Percentiles rank a stretch among this genome's conserved stretches.
Conservation (phyloP, 1,140 invertebrate genomes). For the Hetaerina americana region DNA sequence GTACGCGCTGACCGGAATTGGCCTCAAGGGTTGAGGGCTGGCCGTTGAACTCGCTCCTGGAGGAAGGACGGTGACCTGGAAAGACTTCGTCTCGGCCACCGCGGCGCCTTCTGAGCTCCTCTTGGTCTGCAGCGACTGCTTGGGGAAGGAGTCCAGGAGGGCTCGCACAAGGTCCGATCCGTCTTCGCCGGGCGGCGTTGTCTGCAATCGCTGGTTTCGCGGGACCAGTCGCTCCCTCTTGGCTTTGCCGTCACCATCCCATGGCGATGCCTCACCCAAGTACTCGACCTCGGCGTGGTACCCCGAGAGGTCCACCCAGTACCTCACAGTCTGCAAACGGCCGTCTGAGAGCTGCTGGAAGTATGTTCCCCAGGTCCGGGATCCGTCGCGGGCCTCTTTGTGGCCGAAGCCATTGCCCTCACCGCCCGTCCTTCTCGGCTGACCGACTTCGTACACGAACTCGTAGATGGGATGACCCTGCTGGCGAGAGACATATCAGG, state of each 20-base stretch:
- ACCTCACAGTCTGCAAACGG: constrained; percentile 18
- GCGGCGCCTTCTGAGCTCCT: no score
- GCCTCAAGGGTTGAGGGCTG: neutral
- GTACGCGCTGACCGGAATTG: neutral
- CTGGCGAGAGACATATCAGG: neutral
- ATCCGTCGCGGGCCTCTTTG: constrained; percentile 15
- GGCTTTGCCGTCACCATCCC: neutral
- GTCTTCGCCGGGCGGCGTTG: no score
- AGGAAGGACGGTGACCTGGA: no score
- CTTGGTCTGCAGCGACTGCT: no score
- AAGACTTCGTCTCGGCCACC: no score
- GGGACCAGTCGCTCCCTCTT: no score
- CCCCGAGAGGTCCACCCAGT: constrained; percentile 17
- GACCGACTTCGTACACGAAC: constrained; percentile 12
- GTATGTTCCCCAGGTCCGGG: constrained; percentile 17
- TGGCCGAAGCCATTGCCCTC: constrained; percentile 19
- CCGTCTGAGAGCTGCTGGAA: constrained; percentile 19
- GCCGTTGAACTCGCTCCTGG: neutral
- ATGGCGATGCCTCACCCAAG: constrained; percentile 12
- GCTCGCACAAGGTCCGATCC: no score
- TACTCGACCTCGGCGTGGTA: constrained; percentile 17
- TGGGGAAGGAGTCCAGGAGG: neutral
- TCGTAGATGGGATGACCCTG: constrained; percentile 6
- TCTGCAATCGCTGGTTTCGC: no score
- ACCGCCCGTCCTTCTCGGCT: constrained; percentile 5